Conservation (phyloP, 2,113 vertebrate genomes). For the Scolopax mira region DNA sequence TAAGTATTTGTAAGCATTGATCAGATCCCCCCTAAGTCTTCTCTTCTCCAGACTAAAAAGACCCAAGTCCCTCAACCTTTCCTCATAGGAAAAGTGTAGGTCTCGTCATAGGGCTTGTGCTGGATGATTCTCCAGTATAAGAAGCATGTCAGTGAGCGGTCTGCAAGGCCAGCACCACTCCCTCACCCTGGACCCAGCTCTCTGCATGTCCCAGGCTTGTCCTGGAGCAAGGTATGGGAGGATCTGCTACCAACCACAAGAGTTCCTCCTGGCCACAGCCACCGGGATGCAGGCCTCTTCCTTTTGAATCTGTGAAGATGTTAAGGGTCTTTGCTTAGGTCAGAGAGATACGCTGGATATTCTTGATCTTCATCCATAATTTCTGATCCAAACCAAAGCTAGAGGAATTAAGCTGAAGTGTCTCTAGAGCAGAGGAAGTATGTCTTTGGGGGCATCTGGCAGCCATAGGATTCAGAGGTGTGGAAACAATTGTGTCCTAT, state of each 20-base stretch:
- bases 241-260: not conserved
- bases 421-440: not conserved
- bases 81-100: too few relatives aligned
- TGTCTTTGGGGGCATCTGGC: not conserved
- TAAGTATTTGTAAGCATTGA: too few relatives aligned
- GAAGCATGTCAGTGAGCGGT: not conserved
- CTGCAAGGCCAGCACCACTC: not conserved
- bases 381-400: not conserved
- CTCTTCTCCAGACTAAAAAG: too few relatives aligned
- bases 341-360: not conserved
- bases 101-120: not conserved
- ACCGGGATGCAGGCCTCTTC: rapidly evolving
- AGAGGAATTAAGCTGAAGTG: not conserved
- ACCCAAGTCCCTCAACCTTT: too few relatives aligned
- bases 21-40: too few relatives aligned
- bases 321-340: not conserved
- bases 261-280: not conserved
- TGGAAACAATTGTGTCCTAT: not conserved
- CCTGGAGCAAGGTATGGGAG: not conserved
- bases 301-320: not conserved
- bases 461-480: not conserved
- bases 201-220: not conserved
- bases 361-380: not conserved
- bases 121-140: not conserved
- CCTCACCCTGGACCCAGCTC: not conserved